Percentiles rank a stretch among this genome's conserved stretches.
phyloP scores from a whole-genome alignment of 2,797 vertebrate species.

The Phrynocephalus vlangalii region DNA sequence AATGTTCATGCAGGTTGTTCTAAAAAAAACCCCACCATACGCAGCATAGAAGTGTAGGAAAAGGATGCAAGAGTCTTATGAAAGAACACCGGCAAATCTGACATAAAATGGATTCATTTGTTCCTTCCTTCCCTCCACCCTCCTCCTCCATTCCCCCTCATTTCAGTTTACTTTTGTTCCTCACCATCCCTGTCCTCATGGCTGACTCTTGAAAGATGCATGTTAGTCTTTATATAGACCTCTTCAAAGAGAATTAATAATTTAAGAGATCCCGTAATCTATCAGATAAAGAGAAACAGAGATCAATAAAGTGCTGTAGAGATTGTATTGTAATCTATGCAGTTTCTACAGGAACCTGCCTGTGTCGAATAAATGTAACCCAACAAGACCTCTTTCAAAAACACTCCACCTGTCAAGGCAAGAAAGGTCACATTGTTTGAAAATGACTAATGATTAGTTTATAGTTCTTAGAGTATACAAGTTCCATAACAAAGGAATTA shows the following conservation, averaged over 20 bases:
- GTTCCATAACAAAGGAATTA: constrained; percentile 97
- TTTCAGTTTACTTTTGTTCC: constrained; percentile 5
- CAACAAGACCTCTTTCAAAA: constrained; percentile 65
- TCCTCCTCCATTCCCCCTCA: not conserved
- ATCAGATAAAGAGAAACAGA: constrained; percentile 60
- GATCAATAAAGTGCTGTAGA: constrained; percentile 48
- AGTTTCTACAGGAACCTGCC: constrained; percentile 42
- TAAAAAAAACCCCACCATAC: not conserved
- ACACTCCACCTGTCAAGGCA: constrained; percentile 59
- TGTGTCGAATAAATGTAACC: constrained; percentile 58
- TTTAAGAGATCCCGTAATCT: constrained; percentile 42
- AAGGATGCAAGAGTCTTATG: not conserved
- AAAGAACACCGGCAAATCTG: not conserved
- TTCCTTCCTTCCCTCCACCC: not conserved
- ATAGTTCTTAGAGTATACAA: constrained; percentile 89
- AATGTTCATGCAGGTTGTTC: not conserved
- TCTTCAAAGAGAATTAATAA: constrained; percentile 34
- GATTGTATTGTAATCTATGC: not conserved
- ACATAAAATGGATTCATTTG: not conserved
- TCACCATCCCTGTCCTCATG: constrained; percentile 13
- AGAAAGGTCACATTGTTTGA: constrained; percentile 79
- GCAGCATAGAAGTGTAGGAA: not conserved
- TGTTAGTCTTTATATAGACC: constrained; percentile 51
- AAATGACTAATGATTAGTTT: constrained; percentile 92
- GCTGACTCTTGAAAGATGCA: constrained; percentile 51